phyloP scores from a whole-genome alignment of 1,140 invertebrate species.

The Aleiodes sp. region DNA sequence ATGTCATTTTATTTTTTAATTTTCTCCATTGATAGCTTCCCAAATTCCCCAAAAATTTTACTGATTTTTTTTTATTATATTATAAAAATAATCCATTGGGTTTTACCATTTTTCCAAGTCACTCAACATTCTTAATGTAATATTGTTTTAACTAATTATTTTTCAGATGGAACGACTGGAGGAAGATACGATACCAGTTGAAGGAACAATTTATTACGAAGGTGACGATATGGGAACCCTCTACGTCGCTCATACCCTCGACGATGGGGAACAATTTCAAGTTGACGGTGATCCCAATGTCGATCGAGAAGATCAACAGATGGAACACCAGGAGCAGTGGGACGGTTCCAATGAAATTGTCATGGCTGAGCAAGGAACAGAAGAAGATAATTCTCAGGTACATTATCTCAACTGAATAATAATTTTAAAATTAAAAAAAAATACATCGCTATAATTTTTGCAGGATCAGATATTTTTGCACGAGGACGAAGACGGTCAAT shows the following conservation, averaged over 20 bases:
- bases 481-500: conserved; percentile 61
- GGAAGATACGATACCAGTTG: conserved; percentile 52
- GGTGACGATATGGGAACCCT: conserved; percentile 58
- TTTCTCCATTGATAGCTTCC: too few species aligned
- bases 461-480: conserved; percentile 63
- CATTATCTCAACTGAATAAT: conserved; percentile 9
- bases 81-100: too few species aligned
- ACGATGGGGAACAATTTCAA: conserved; percentile 55
- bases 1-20: too few species aligned
- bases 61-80: too few species aligned
- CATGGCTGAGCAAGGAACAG: conserved; percentile 41
- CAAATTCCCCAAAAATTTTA: too few species aligned
- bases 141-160: background rate
- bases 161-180: conserved; percentile 56
- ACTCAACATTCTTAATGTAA: background rate
- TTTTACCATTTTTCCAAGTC: too few species aligned
- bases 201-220: conserved; percentile 62
- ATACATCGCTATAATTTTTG: too few species aligned
- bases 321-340: conserved; percentile 32
- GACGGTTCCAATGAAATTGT: background rate
- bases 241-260: conserved; percentile 52
- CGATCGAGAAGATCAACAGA: conserved; percentile 50
- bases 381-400: conserved; percentile 57
- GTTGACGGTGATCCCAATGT: conserved; percentile 48
- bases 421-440: too few species aligned